These are phyloP conservation scores for Erebia epiphron DNA, from an alignment of 2,888 invertebrate genomes.

Conservation along the genomic window DNA sequence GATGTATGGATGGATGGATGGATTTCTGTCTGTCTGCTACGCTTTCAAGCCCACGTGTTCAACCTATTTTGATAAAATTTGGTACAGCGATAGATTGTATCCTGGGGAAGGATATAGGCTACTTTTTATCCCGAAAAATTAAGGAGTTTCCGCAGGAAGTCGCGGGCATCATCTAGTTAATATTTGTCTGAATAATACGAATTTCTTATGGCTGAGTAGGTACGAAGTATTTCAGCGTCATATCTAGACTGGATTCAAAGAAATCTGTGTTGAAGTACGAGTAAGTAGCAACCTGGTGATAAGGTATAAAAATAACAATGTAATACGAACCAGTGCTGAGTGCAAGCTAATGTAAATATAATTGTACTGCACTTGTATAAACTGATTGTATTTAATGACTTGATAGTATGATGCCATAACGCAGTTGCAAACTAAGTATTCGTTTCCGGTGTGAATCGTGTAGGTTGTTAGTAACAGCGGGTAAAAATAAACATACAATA, in stretches of 20 bases:
- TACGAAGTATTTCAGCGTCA: too few relatives aligned
- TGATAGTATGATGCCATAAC: neutral
- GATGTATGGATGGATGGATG: too few relatives aligned
- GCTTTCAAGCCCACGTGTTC: too few relatives aligned
- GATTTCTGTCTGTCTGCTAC: too few relatives aligned
- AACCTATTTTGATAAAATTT: too few relatives aligned
- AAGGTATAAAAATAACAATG: neutral
- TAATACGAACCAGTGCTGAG: neutral
- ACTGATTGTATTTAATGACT: constrained; percentile 15
- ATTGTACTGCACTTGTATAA: neutral
- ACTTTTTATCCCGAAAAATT: too few relatives aligned
- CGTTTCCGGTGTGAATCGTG: constrained; percentile 16
- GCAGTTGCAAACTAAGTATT: constrained; percentile 21
- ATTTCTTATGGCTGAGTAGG: too few relatives aligned
- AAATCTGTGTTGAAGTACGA: neutral
- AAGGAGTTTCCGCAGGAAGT: too few relatives aligned
- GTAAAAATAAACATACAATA: neutral
- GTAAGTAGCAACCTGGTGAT: neutral
- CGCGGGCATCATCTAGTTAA: too few relatives aligned
- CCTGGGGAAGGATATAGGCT: too few relatives aligned
- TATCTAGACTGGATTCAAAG: neutral
- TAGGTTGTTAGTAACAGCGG: constrained; percentile 10
- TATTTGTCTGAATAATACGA: too few relatives aligned
- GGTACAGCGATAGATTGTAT: too few relatives aligned
- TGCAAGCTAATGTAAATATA: neutral